Evolutionary conservation across 2,797 vertebrate genomes (phyloP).

Genomic region (Chromobotia macracanthus): DNA sequence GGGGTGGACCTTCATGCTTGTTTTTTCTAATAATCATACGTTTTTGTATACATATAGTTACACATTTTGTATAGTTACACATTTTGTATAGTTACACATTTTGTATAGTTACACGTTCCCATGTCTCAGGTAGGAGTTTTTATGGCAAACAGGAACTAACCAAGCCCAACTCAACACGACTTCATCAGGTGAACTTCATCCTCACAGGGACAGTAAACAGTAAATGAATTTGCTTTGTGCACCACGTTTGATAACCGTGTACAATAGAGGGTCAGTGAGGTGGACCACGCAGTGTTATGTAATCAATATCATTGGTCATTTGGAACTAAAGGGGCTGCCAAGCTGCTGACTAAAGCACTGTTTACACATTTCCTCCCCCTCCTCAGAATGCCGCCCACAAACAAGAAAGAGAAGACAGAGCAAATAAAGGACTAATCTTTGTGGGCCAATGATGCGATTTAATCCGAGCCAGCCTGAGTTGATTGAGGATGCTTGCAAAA

Average conservation of each 20-base stretch:
- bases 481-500: conserved; percentile 59
- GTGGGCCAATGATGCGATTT: conserved; percentile 52
- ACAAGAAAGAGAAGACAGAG: conserved; percentile 53
- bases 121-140: too few species aligned
- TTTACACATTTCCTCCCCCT: conserved; percentile 69
- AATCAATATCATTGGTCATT: conserved; percentile 77
- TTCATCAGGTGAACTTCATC: conserved; percentile 13
- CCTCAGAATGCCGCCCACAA: conserved; percentile 43
- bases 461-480: conserved; percentile 56
- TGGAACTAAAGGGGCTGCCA: conserved; percentile 70
- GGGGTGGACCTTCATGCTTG: too few species aligned
- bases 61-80: too few species aligned
- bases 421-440: conserved; percentile 56
- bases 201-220: conserved; percentile 58
- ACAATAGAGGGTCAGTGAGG: conserved; percentile 68
- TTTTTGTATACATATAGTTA: too few species aligned
- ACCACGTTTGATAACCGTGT: conserved; percentile 63
- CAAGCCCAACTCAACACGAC: not conserved
- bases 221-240: conserved; percentile 62
- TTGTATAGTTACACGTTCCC: too few species aligned
- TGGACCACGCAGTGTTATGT: conserved; percentile 68
- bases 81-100: too few species aligned
- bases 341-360: conserved; percentile 72
- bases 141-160: not conserved
- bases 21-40: too few species aligned